phyloP scores from a whole-genome alignment of 2,888 invertebrate species.

The Lycocerus yunnanus region DNA sequence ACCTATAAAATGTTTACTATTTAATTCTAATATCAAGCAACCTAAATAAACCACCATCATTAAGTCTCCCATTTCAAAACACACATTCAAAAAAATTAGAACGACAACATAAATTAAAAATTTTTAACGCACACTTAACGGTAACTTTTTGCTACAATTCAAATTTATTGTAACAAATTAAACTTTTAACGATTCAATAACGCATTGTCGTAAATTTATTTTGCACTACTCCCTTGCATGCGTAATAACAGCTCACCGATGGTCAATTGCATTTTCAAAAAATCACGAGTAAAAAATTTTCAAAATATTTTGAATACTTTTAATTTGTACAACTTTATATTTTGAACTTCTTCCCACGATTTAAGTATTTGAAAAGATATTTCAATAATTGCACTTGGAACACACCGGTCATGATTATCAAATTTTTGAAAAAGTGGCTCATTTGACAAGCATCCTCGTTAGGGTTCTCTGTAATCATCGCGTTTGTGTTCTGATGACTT shows the following conservation, averaged over 20 bases:
- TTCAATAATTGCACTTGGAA: not conserved
- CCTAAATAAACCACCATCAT: not conserved
- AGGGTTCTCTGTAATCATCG: not conserved
- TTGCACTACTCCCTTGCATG: not conserved
- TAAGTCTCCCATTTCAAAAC: not conserved
- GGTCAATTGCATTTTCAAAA: too few species aligned
- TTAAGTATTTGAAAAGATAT: not conserved
- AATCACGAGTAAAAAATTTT: too few species aligned
- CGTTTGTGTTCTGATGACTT: not conserved
- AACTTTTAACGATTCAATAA: not conserved
- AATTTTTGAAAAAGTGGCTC: not conserved
- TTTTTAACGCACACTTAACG: not conserved
- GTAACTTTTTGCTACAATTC: not conserved
- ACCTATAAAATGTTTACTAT: constrained; percentile 32
- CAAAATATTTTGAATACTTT: not conserved
- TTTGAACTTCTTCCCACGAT: not conserved
- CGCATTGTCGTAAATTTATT: not conserved
- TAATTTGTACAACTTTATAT: not conserved
- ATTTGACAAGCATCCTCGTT: not conserved
- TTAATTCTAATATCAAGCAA: constrained; percentile 10
- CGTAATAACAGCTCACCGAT: too few species aligned
- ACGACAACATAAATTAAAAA: not conserved
- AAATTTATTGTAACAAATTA: not conserved
- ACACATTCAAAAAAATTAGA: not conserved
- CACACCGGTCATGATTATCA: not conserved